Evolutionary conservation across 2,888 invertebrate species (phyloP).

Genomic region (Dorcus hopei): DNA sequence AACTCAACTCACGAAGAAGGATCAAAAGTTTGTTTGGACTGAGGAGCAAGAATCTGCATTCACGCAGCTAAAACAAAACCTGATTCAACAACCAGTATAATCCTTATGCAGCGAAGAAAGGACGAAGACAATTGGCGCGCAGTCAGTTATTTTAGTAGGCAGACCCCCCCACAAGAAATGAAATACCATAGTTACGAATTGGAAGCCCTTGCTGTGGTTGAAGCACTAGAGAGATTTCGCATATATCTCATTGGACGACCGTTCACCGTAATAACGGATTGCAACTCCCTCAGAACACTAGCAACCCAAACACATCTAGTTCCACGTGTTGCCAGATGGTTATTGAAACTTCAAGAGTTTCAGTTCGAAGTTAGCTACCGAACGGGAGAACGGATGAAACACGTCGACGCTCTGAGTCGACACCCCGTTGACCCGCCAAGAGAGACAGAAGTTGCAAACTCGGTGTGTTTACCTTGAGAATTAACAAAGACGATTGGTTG

Average conservation of each 20-base stretch:
- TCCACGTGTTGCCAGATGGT: conserved; percentile 36
- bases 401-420: conserved; percentile 34
- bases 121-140: conserved; percentile 30
- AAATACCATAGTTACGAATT: conserved; percentile 40
- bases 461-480: neutral
- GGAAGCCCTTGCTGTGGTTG: conserved; percentile 38
- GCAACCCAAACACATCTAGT: conserved; percentile 35
- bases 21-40: conserved; percentile 20
- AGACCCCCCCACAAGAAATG: conserved; percentile 32
- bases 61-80: conserved; percentile 16
- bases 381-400: conserved; percentile 28
- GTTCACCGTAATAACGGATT: conserved; percentile 40
- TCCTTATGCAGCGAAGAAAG: conserved; percentile 28
- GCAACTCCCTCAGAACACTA: conserved; percentile 34
- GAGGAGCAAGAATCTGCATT: conserved; percentile 20
- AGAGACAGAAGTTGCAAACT: neutral
- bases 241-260: conserved; percentile 33
- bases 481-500: neutral
- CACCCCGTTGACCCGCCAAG: conserved; percentile 13
- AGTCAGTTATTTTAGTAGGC: conserved; percentile 34
- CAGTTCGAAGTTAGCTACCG: conserved; percentile 32
- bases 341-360: conserved; percentile 33
- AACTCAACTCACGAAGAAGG: conserved; percentile 23
- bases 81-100: conserved; percentile 18
- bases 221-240: conserved; percentile 38